A percentile compares a stretch with the other conserved stretches of the same genome.
phyloP scores from a whole-genome alignment of 2,113 vertebrate genomes.

The Glaucomys volans region DNA sequence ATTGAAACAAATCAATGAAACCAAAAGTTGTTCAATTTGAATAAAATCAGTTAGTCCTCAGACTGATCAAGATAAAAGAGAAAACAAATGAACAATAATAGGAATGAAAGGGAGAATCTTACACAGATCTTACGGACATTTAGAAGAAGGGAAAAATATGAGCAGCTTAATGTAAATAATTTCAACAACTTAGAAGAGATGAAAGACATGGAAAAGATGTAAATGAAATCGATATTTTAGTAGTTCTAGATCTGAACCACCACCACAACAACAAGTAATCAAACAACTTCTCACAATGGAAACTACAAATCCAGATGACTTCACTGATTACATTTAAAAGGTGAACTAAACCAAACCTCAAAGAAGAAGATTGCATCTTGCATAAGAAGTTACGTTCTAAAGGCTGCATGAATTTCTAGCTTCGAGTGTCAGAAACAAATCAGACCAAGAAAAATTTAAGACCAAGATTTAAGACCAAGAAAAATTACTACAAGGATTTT shows the following conservation, averaged over 20 bases:
- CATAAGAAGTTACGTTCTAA: neutral
- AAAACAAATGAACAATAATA: neutral
- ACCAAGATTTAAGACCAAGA: neutral
- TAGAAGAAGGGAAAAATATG: neutral
- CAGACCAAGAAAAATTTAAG: neutral
- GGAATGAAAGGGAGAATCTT: neutral
- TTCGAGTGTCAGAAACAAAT: constrained; percentile 5
- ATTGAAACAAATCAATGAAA: neutral
- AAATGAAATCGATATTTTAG: neutral
- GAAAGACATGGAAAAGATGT: neutral
- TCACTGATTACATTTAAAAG: neutral
- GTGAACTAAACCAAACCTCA: neutral
- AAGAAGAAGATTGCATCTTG: neutral
- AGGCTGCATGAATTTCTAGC: neutral
- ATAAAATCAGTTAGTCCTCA: neutral
- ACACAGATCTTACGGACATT: neutral
- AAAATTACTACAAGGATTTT: neutral
- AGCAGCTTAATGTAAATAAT: neutral
- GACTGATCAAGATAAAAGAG: neutral
- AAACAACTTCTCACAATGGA: neutral
- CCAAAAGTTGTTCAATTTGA: neutral
- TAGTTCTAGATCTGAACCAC: neutral
- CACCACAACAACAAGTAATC: neutral
- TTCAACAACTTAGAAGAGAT: constrained; percentile 18
- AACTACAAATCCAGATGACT: neutral